Percentiles rank a stretch among this genome's conserved stretches.
phyloP scores from a whole-genome alignment of 2,888 invertebrate species.

The Philonicus albiceps region DNA sequence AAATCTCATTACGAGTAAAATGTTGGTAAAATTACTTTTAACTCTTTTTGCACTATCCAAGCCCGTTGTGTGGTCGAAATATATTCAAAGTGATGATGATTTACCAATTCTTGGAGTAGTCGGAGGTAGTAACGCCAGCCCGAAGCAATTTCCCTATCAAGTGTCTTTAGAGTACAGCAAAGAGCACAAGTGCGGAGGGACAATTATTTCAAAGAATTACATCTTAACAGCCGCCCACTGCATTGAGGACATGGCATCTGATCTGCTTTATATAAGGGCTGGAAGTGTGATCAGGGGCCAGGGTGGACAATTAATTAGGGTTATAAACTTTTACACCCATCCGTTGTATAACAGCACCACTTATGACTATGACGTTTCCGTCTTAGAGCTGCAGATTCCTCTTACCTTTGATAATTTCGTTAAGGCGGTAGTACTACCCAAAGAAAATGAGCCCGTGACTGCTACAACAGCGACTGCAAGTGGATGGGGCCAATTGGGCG shows the following conservation, averaged over 20 bases:
- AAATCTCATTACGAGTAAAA: background rate
- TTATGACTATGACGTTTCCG: background rate
- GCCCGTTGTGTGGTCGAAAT: background rate
- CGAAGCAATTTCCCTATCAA: background rate
- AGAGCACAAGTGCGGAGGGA: background rate
- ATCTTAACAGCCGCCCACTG: constrained; percentile 21
- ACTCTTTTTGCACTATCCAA: background rate
- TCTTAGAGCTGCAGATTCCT: background rate
- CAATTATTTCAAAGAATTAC: background rate
- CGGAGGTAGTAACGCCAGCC: background rate
- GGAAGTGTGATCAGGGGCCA: background rate
- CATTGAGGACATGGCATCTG: background rate
- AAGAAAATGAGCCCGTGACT: background rate
- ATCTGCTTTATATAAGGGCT: background rate
- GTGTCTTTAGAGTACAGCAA: background rate
- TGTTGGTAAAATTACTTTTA: background rate
- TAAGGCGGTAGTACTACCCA: background rate
- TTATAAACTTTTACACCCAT: background rate
- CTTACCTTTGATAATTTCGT: background rate
- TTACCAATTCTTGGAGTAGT: background rate
- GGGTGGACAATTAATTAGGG: background rate
- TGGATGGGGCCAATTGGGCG: constrained; percentile 4
- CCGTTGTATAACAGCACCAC: background rate
- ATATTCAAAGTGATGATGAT: background rate
- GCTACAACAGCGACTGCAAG: background rate